Evolutionary conservation across 2,797 vertebrate species (phyloP), one percentile per base, ranked within the genome.

Genomic region (Pteropus rufus): DNA sequence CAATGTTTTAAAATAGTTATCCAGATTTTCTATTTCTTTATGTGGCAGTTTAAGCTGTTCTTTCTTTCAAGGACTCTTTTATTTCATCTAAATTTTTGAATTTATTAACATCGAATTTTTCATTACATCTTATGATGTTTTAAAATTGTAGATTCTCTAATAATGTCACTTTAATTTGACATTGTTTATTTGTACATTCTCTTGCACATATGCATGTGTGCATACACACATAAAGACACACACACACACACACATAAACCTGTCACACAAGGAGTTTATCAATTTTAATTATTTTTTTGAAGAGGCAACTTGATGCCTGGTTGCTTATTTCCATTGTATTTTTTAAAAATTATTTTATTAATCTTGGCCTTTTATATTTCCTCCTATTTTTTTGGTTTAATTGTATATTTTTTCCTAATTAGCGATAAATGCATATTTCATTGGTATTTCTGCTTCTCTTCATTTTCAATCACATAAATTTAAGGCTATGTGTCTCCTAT

Each of bases 241-340:
- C 11, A 23, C 11, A 52, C 7, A 67, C 19, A 72, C 7, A 23
- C 14, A 36, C 24, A 82, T 9, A 54, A 14, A 81, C 10, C 18
- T 44, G 12, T 52, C 31, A 86, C 23, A 41, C 2, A 1, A 46
- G 12, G 26, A 26, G 3, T 69, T 76, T 67, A 15, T 16, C 3
- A n/a, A 41, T n/a, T 92, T 86, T 56, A 80, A 73, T 67, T 92
- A 62, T 14, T 75, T 83, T 89, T 88, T 92, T 82, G 19, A 36
- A 95, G 29, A 44, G 12, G 0, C 44, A 70, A 54, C 34, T 60
- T 76, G 58, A 69, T 69, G 52, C 23, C 10, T 91, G 19, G 4
- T 65, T 94, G 46, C 19, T 73, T 60, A 18, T 76, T 29, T 83
- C 36, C 41, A 24, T 12, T 82, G 18, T 72, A 34, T 39, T 31